Conservation (phyloP, 2,888 invertebrate genomes). For the Masnerella sp. region DNA sequence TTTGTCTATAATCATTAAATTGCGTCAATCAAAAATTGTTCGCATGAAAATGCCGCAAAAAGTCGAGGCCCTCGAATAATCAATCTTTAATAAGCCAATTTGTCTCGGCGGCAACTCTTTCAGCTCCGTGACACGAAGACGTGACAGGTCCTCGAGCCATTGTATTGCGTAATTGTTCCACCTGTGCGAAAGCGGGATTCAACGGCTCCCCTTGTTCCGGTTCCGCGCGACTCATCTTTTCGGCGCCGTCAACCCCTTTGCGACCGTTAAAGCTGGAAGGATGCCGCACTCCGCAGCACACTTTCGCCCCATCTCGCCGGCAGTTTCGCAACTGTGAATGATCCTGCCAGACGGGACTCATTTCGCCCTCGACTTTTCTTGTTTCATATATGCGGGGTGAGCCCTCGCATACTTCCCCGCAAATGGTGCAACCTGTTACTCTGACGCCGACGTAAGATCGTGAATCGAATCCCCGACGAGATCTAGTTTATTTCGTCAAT, state of each 20-base stretch:
- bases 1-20: slow-evolving; percentile 2
- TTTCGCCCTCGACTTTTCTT: slow-evolving; percentile 39
- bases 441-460: slow-evolving; percentile 3
- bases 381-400: slow-evolving; percentile 28
- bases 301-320: slow-evolving; percentile 21
- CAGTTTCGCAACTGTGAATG: slow-evolving; percentile 30
- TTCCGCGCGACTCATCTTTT: slow-evolving; percentile 36
- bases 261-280: slow-evolving; percentile 38
- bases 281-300: slow-evolving; percentile 34
- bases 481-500: slow-evolving; percentile 1
- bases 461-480: slow-evolving; percentile 17
- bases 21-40: neutral
- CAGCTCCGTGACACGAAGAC: slow-evolving; percentile 1
- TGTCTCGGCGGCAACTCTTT: slow-evolving; percentile 9
- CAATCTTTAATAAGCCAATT: slow-evolving; percentile 17
- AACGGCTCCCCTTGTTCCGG: slow-evolving; percentile 27
- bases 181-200: slow-evolving; percentile 33
- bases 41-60: neutral
- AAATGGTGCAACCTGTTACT: slow-evolving; percentile 63
- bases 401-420: neutral
- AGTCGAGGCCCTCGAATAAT: neutral
- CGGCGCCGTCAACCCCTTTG: slow-evolving; percentile 44
- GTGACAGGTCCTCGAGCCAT: slow-evolving; percentile 16
- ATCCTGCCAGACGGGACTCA: slow-evolving; percentile 63
- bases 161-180: slow-evolving; percentile 42